These are phyloP conservation scores for Platypus cylindrus DNA, from an alignment of 2,888 invertebrate genomes.

Conservation along the genomic window DNA sequence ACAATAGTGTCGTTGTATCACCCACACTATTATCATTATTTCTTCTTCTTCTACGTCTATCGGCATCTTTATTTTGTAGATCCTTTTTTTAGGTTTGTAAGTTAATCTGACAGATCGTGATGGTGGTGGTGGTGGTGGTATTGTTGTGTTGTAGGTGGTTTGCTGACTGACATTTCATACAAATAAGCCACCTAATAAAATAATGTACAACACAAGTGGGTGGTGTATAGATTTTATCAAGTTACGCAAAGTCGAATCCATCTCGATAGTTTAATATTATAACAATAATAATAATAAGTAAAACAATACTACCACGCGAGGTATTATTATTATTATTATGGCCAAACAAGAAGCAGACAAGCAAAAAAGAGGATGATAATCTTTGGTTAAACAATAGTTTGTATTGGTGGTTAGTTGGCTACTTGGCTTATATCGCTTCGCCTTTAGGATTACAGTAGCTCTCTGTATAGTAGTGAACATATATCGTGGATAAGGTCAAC, in stretches of 20 bases:
- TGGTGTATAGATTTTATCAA: conserved; percentile 14
- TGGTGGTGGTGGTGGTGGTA: conserved; percentile 12
- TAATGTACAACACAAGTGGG: conserved; percentile 14
- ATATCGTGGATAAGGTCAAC: no score
- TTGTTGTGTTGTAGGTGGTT: no score
- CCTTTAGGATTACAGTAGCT: conserved; percentile 14
- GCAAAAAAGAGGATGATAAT: no score
- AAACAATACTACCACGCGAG: conserved; percentile 15
- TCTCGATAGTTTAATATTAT: no score
- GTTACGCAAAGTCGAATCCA: conserved; percentile 14
- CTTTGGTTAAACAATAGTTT: conserved; percentile 12
- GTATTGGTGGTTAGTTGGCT: no score
- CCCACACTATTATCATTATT: conserved; percentile 11
- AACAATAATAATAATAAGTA: conserved; percentile 14
- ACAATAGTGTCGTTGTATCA: no score
- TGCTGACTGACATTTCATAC: conserved; percentile 11
- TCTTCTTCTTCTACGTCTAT: no score
- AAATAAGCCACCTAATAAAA: conserved; percentile 15
- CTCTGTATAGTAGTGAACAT: no score
- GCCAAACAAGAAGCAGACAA: conserved; percentile 10
- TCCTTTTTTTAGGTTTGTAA: no score
- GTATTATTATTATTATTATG: no score
- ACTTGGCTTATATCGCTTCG: no score
- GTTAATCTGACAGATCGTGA: conserved; percentile 11
- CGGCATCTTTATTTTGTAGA: conserved; percentile 12